Conservation (phyloP, 2,888 invertebrate genomes). For the Dexiosoma caninum region DNA sequence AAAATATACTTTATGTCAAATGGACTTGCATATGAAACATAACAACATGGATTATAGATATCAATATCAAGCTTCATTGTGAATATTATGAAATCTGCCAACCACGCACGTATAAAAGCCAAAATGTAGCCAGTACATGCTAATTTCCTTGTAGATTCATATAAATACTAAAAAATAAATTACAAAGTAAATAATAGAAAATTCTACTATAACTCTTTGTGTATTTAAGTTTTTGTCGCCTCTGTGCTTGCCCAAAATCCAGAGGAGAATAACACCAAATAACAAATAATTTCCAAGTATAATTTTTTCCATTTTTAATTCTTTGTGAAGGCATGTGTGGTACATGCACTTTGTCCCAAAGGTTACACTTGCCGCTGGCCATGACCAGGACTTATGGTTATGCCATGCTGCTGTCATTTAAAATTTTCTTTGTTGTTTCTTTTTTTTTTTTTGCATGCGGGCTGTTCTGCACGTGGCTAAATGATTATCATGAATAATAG, state of each 20-base stretch:
- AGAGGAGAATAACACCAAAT: not conserved
- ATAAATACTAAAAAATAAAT: conserved; percentile 10
- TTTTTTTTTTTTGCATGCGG: not conserved
- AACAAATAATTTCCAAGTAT: conserved; percentile 19
- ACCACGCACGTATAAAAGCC: not conserved
- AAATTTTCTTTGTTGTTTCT: conserved; percentile 4
- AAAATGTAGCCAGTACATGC: conserved; percentile 1
- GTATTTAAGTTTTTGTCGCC: conserved; percentile 11
- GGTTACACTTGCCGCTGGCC: conserved; percentile 54
- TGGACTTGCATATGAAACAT: not conserved
- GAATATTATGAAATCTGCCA: not conserved
- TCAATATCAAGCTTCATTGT: not conserved
- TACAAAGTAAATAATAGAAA: conserved; percentile 35
- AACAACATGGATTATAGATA: not conserved
- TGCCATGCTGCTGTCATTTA: conserved; percentile 47
- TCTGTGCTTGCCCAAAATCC: conserved; percentile 6
- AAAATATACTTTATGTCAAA: too few relatives aligned
- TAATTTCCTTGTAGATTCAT: not conserved
- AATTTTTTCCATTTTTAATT: not conserved
- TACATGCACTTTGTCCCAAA: conserved; percentile 34
- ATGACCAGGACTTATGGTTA: conserved; percentile 54
- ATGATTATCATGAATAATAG: conserved; percentile 38
- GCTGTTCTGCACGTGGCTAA: not conserved
- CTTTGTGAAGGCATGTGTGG: not conserved
- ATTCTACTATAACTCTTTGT: conserved; percentile 17